Evolutionary conservation across 2,113 vertebrate genomes (phyloP).

Genomic region (Calypte anna): DNA sequence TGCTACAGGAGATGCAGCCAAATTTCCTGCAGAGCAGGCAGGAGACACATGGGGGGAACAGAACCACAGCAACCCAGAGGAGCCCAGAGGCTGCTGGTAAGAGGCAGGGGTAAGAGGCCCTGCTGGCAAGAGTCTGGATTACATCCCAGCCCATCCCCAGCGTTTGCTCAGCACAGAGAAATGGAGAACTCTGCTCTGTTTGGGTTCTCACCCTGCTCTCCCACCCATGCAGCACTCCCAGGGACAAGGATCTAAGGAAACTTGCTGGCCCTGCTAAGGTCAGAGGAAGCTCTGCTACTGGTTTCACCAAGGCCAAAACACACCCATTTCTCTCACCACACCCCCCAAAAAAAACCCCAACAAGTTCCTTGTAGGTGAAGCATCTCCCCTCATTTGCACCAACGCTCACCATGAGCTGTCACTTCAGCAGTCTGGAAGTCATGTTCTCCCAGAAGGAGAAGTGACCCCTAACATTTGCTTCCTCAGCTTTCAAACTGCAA

Average conservation of each 20-base stretch:
- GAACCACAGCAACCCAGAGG: background rate
- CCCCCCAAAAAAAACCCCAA: background rate
- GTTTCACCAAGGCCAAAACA: background rate
- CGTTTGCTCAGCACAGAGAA: background rate
- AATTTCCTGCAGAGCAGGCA: background rate
- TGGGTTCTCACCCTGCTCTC: background rate
- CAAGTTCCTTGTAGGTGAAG: background rate
- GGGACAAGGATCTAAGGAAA: background rate
- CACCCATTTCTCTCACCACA: background rate
- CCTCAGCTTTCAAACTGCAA: background rate
- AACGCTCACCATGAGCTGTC: background rate
- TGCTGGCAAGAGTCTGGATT: background rate
- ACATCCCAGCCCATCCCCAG: background rate
- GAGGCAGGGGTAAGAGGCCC: background rate
- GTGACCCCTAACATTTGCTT: background rate
- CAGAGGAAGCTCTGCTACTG: background rate
- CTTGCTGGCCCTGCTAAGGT: background rate
- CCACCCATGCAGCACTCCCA: background rate
- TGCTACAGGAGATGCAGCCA: background rate
- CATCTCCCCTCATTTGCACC: background rate
- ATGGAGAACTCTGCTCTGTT: background rate
- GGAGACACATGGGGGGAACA: background rate
- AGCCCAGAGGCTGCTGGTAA: background rate
- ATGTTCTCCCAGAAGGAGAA: background rate
- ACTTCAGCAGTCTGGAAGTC: background rate